These are phyloP conservation scores for Dolichopus griseipennis DNA, from an alignment of 2,888 invertebrate genomes.

Conservation along the genomic window DNA sequence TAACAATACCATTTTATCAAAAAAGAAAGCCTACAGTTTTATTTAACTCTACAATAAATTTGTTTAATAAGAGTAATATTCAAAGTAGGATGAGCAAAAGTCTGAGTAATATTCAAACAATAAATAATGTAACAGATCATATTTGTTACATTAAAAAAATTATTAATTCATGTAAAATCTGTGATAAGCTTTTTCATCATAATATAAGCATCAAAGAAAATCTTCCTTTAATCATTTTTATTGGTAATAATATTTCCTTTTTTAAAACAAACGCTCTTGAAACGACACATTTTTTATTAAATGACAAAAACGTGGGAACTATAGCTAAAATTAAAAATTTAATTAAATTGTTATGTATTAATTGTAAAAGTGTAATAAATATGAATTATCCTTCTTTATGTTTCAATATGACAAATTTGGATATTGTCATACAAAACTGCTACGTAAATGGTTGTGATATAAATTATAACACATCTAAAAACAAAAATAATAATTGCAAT, in stretches of 20 bases:
- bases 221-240: too few relatives aligned
- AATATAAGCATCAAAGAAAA: neutral
- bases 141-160: neutral
- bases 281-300: neutral
- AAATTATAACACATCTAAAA: neutral
- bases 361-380: neutral
- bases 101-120: neutral
- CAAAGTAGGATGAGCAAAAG: neutral
- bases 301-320: neutral
- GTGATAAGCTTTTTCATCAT: neutral
- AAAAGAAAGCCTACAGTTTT: slow-evolving; percentile 21
- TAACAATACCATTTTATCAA: neutral
- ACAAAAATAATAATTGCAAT: neutral
- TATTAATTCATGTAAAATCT: neutral
- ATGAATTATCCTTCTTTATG: neutral
- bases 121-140: neutral
- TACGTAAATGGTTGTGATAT: neutral
- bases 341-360: neutral
- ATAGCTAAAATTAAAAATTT: neutral
- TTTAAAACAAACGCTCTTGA: too few relatives aligned
- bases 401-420: neutral
- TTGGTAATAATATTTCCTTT: too few relatives aligned
- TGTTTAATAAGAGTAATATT: neutral
- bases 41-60: slow-evolving; percentile 34
- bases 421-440: neutral